phyloP scores from a whole-genome alignment of 1,140 invertebrate species.

The Dolichoris vasculosae region DNA sequence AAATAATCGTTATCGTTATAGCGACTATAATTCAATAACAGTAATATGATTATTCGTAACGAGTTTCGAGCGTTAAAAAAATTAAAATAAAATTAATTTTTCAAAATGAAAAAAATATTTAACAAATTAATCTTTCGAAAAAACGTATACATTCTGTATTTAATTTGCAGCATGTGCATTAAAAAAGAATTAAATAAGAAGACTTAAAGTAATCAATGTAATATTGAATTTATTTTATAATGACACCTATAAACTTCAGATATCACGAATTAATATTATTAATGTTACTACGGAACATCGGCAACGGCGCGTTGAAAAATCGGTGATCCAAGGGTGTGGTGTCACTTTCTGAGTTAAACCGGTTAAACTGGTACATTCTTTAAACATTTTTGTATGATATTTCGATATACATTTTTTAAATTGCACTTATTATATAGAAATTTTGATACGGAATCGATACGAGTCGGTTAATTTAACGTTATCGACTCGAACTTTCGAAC shows the following conservation, averaged over 20 bases:
- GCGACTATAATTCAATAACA: background rate
- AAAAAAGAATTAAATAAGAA: background rate
- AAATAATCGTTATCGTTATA: background rate
- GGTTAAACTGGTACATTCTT: background rate
- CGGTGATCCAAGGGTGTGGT: background rate
- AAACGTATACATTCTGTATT: background rate
- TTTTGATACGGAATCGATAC: conserved; percentile 9
- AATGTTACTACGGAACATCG: background rate
- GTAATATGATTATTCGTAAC: background rate
- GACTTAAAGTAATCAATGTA: background rate
- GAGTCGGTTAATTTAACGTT: background rate
- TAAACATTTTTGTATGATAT: conserved; percentile 18
- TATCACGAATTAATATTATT: conserved; percentile 25
- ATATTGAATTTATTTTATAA: conserved; percentile 14
- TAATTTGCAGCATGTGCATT: background rate
- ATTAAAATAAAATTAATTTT: conserved; percentile 22
- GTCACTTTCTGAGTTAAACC: conserved; percentile 12
- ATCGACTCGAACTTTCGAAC: background rate
- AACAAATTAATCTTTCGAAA: background rate
- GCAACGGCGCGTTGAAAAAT: background rate
- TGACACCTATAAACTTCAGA: background rate
- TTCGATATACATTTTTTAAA: conserved; percentile 11
- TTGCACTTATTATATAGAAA: background rate
- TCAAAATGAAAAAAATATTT: background rate
- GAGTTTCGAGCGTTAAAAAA: background rate